Evolutionary conservation across 92 coral and sea anemone genomes (phyloP).

Genomic region (Parazoanthus darwini): DNA sequence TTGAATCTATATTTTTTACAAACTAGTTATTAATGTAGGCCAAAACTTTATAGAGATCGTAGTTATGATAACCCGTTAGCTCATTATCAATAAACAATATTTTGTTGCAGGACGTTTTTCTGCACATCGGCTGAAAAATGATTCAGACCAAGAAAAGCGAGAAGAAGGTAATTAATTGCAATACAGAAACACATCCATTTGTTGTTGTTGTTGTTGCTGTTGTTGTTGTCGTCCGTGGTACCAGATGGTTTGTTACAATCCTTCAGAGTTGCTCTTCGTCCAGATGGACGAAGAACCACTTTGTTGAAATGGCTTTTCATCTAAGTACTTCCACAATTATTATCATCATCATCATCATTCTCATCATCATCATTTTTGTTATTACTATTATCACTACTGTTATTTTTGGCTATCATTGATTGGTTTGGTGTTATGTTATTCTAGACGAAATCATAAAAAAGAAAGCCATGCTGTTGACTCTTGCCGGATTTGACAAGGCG

Average conservation of each 20-base stretch:
- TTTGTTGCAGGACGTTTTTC: not conserved
- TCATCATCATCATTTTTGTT: too few relatives aligned
- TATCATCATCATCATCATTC: too few relatives aligned
- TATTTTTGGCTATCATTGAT: too few relatives aligned
- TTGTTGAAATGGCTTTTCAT: too few relatives aligned
- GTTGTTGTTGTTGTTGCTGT: not conserved
- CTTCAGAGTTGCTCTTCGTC: not conserved
- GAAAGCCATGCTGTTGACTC: conserved; percentile 24
- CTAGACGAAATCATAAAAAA: conserved; percentile 3
- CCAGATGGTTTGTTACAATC: not conserved
- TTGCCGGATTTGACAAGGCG: conserved; percentile 6
- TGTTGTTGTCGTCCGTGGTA: too few relatives aligned
- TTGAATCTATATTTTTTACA: too few relatives aligned
- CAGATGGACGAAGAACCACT: too few relatives aligned
- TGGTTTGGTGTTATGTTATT: not conserved
- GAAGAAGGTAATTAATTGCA: not conserved
- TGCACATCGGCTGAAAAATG: not conserved
- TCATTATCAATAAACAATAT: too few relatives aligned
- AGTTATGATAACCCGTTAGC: too few relatives aligned
- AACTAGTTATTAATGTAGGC: too few relatives aligned
- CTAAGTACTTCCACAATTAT: not conserved
- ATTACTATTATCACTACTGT: too few relatives aligned
- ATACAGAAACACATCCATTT: not conserved
- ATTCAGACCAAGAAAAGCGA: not conserved
- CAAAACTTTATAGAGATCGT: too few relatives aligned